Evolutionary conservation across 2,113 vertebrate genomes (phyloP).

Genomic region (Polypterus bichir): DNA sequence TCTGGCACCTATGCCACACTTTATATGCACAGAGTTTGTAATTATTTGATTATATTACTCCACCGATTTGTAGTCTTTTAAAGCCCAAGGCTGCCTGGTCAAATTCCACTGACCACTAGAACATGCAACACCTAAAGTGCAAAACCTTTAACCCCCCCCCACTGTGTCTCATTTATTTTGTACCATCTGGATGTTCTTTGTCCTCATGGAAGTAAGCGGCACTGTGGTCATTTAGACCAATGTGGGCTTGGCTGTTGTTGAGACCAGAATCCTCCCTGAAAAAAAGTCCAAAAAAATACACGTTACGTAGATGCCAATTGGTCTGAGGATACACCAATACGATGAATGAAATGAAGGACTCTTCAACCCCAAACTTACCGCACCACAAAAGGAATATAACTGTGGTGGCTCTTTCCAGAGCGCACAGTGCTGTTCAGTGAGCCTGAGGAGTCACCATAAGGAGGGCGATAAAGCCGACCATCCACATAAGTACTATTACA

Average conservation of each 20-base stretch:
- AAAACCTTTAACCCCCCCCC: too few species aligned
- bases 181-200: constrained; percentile 56
- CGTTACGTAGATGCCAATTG: too few species aligned
- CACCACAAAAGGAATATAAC: constrained; percentile 80
- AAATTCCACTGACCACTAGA: too few species aligned
- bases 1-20: neutral
- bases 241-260: constrained; percentile 55
- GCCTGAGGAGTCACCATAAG: constrained; percentile 61
- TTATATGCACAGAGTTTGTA: too few species aligned
- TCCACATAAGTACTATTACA: constrained; percentile 64
- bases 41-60: too few species aligned
- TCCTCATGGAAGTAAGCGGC: constrained; percentile 53
- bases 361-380: neutral
- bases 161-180: neutral
- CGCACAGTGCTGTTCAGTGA: constrained; percentile 77
- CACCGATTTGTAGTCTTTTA: too few species aligned
- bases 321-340: too few species aligned
- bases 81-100: too few species aligned
- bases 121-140: too few species aligned
- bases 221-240: constrained; percentile 51
- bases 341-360: too few species aligned
- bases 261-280: constrained; percentile 67
- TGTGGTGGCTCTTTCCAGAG: constrained; percentile 81
- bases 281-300: constrained; percentile 9
- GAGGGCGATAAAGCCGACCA: constrained; percentile 59